Evolutionary conservation across 1,140 invertebrate genomes (phyloP), one percentile per base, ranked within the genome.

Genomic region (Eupristina koningsbergeri): DNA sequence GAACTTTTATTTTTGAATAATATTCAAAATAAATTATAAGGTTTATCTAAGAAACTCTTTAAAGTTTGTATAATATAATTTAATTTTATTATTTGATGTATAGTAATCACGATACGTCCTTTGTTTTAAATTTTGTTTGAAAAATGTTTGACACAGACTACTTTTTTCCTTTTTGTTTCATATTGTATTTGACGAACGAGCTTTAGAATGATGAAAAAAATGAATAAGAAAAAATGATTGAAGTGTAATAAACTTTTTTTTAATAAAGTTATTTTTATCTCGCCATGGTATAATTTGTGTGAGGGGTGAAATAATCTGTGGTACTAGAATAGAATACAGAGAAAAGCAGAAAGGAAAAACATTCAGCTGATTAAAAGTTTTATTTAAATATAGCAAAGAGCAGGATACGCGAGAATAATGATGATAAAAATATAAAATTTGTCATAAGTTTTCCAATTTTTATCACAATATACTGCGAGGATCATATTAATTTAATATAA

Each of bases 371-470:
- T 7, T 22, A 7, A n/a, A 64, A 34, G n/a, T 15, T 31, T 64
- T 64, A 36, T 67, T 36, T 36, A 22, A 34, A 67, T 36, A 17
- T 31, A 36, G 7, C 17, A 31, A 36, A 31, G 31, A 22, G 6
- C 6, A 19, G 22, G 36, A n/a, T 34, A 11, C 36, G 36, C 22
- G 5, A 39, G 36, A 67, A 67, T 67, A 36, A 36, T 36, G 36
- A 67, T 67, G 36, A 67, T 67, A 67, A 41, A 41, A 71, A 41
- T 36, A 71, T 71, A 41, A 71, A 8, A 41, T 6, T 41, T 71
- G n/a, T 71, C 26, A 41, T 71, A 41, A 41, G 67, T 41, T 41
- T 41, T 39, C 3, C 36, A 15, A 19, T 13, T 71, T 71, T 41
- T 26, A 71, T 41, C 22, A 3, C 19, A 71, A 71, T 71, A 71